Evolutionary conservation across 2,113 vertebrate species (phyloP).

Genomic region (Setophaga kirtlandii): DNA sequence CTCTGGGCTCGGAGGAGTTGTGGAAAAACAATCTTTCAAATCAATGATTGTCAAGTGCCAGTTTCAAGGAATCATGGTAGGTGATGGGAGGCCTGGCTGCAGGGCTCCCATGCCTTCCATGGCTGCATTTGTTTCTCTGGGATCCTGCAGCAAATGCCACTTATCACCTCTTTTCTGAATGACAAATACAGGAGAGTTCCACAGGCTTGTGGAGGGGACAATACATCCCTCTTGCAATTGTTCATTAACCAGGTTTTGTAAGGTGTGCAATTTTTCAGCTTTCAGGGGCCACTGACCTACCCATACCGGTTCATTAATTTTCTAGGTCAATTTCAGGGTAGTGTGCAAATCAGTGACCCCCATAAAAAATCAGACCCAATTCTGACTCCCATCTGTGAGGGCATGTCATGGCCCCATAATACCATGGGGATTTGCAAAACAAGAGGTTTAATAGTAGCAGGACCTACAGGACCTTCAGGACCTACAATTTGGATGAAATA

Average conservation of each 20-base stretch:
- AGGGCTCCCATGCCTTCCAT: neutral
- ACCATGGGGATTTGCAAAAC: neutral
- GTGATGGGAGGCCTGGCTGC: neutral
- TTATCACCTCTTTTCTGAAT: neutral
- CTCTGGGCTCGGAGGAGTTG: neutral
- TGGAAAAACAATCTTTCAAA: neutral
- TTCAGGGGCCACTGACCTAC: no score
- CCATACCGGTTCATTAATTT: neutral
- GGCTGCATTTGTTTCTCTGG: neutral
- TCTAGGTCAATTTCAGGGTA: neutral
- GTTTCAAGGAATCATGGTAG: neutral
- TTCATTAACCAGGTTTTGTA: neutral
- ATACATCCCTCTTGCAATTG: fast-evolving
- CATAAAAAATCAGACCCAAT: neutral
- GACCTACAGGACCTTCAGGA: neutral
- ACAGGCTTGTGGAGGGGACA: neutral
- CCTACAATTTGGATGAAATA: neutral
- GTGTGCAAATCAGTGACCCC: neutral
- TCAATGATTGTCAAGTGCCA: neutral
- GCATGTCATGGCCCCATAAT: neutral
- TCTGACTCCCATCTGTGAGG: neutral
- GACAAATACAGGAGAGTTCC: neutral
- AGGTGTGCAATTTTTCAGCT: neutral
- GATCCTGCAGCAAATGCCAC: neutral
- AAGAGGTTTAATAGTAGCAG: neutral